phyloP scores from a whole-genome alignment of 92 coral and sea anemone genomes.

The Phenganax stokvisi region DNA sequence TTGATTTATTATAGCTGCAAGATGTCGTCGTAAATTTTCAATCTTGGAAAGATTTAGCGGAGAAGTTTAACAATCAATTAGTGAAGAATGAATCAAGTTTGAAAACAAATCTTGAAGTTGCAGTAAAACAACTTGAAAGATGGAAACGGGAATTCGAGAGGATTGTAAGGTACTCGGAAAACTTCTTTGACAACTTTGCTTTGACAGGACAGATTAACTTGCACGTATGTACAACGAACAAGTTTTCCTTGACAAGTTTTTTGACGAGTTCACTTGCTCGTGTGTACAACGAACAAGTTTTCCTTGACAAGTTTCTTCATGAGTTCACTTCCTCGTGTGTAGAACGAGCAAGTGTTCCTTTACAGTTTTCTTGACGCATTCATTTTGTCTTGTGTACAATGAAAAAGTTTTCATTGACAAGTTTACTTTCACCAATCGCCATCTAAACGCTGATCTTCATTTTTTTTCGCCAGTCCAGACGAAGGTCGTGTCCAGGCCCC shows the following conservation, averaged over 20 bases:
- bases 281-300: no score
- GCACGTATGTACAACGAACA: no score
- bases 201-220: not conserved
- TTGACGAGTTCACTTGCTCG: no score
- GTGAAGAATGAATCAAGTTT: constrained; percentile 9
- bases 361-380: not conserved
- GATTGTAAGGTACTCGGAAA: constrained; percentile 71
- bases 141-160: constrained; percentile 83
- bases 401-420: not conserved
- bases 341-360: no score
- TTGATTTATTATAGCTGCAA: constrained; percentile 51
- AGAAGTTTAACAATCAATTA: constrained; percentile 67
- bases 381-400: no score
- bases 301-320: no score
- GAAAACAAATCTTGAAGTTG: constrained; percentile 49
- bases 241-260: no score
- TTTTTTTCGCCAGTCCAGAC: constrained; percentile 57
- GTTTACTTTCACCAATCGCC: not conserved
- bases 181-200: not conserved
- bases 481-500: constrained; percentile 81
- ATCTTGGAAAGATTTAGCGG: constrained; percentile 78
- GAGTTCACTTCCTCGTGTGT: no score
- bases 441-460: no score
- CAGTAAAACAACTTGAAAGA: constrained; percentile 59
- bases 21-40: constrained; percentile 74